These are phyloP conservation scores for Taeniopygia guttata DNA, from an alignment of 2,797 vertebrate species.

Conservation along the genomic window DNA sequence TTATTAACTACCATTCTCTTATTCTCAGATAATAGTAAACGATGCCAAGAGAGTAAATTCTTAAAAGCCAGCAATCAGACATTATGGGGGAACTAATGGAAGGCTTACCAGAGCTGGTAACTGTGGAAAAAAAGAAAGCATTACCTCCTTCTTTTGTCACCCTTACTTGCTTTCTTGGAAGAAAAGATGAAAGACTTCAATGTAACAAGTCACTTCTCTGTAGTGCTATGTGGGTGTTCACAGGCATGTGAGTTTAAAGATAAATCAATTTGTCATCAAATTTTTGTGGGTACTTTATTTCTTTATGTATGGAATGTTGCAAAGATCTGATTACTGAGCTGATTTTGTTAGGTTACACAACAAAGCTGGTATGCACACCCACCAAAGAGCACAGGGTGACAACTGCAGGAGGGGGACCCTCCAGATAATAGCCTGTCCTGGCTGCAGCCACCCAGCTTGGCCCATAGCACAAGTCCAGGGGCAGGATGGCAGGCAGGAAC, in stretches of 20 bases:
- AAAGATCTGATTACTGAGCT: background rate
- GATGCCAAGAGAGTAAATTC: background rate
- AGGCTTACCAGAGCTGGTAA: background rate
- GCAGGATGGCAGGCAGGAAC: background rate
- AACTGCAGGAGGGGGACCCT: background rate
- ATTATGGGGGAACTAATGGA: background rate
- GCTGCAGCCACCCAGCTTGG: fast-evolving
- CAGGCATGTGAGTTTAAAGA: background rate
- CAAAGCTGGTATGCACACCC: fast-evolving
- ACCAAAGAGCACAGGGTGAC: background rate
- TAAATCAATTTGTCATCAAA: background rate
- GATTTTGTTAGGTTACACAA: background rate
- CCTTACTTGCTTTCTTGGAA: background rate
- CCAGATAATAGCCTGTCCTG: background rate
- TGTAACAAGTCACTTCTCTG: background rate
- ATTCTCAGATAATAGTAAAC: background rate
- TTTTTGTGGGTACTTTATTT: background rate
- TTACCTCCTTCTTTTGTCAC: background rate
- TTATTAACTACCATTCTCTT: background rate
- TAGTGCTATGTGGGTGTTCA: background rate
- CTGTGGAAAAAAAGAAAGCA: background rate
- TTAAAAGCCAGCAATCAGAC: background rate
- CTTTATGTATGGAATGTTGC: background rate
- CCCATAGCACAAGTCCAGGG: background rate
- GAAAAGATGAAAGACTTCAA: background rate